Conservation (phyloP, 2,888 invertebrate genomes). For the Miltochrista miniata region DNA sequence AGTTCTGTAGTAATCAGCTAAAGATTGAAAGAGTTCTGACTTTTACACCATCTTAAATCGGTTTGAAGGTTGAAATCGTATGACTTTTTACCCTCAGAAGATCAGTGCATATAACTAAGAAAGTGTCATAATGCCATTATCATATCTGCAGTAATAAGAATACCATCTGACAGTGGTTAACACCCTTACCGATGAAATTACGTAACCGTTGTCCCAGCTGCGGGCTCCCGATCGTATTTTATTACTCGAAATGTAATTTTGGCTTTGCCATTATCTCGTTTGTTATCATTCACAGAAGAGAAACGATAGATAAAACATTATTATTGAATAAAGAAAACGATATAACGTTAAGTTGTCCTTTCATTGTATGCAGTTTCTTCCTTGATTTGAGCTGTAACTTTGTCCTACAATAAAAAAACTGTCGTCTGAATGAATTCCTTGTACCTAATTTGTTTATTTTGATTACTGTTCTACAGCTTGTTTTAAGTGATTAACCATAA, state of each 20-base stretch:
- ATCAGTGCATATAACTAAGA: not conserved
- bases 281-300: not conserved
- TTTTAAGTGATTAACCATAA: too few relatives aligned
- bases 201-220: not conserved
- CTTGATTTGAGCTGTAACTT: slow-evolving; percentile 2
- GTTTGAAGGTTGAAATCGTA: not conserved
- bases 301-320: not conserved
- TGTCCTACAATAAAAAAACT: slow-evolving; percentile 7
- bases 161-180: not conserved
- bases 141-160: not conserved
- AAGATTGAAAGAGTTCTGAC: too few relatives aligned
- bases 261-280: not conserved
- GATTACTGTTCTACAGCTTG: too few relatives aligned
- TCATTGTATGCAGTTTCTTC: slow-evolving; percentile 1
- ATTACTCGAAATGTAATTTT: not conserved
- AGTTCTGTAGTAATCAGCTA: too few relatives aligned
- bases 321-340: not conserved
- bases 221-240: not conserved
- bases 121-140: too few relatives aligned
- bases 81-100: not conserved
- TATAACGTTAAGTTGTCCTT: slow-evolving; percentile 2
- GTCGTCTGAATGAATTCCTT: too few relatives aligned
- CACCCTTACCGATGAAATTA: not conserved
- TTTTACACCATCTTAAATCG: too few relatives aligned
- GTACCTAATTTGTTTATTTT: not conserved